Percentiles rank a stretch among this genome's conserved stretches.
These are phyloP conservation scores for Mellivora capensis DNA, from an alignment of 2,113 vertebrate genomes.

Conservation along the genomic window DNA sequence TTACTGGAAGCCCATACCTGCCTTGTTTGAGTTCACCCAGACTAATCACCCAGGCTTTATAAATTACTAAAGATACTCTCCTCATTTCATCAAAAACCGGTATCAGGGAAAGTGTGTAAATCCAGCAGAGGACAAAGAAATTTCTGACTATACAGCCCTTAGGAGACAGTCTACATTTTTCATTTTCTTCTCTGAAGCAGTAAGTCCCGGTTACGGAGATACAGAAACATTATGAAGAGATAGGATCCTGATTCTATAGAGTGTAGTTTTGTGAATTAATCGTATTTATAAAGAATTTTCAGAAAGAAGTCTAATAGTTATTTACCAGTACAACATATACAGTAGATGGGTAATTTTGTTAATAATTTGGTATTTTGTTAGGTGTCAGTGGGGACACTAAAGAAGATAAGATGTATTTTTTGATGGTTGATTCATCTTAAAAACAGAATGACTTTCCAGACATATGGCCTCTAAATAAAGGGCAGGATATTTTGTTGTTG, in stretches of 20 bases:
- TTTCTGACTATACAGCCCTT: neutral
- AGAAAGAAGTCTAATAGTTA: conserved; percentile 24
- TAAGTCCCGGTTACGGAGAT: conserved; percentile 56
- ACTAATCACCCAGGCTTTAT: neutral
- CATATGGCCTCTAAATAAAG: neutral
- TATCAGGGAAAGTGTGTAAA: neutral
- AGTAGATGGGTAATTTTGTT: neutral
- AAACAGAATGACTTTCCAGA: conserved; percentile 43
- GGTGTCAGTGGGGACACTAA: neutral
- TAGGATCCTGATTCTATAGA: conserved; percentile 75
- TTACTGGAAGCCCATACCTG: neutral
- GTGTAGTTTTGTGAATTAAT: conserved; percentile 76
- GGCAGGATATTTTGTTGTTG: neutral
- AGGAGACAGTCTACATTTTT: conserved; percentile 10
- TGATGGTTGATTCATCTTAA: conserved; percentile 54
- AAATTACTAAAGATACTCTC: neutral
- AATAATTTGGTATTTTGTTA: conserved; percentile 24
- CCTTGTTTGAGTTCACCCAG: neutral
- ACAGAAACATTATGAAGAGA: conserved; percentile 70
- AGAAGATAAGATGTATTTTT: conserved; percentile 30
- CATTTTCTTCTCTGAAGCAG: conserved; percentile 61
- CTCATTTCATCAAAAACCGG: neutral
- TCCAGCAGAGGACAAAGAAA: neutral
- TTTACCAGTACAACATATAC: conserved; percentile 36
- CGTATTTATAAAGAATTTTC: conserved; percentile 33